Evolutionary conservation across 2,888 invertebrate genomes (phyloP), one percentile per base, ranked within the genome.

Genomic region (Meandrusa payeni): DNA sequence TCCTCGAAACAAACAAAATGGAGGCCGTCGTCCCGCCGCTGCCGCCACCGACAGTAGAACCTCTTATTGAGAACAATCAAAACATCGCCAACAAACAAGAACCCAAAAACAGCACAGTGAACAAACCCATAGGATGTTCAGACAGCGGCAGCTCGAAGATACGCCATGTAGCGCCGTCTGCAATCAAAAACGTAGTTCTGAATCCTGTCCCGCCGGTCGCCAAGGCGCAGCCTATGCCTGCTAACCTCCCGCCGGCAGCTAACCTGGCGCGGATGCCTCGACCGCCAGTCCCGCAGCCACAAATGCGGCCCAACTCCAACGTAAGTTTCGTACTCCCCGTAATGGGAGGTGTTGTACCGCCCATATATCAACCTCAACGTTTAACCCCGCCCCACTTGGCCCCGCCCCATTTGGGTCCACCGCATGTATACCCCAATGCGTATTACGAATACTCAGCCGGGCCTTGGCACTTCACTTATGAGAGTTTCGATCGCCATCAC

Each of bases 321-420:
- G 86, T 86, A 80, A 86, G 86, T 85, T 85, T 74, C 64, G 78
- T 87, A 23, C 65, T 86, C 46, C 83, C 83, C 1, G 73, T 85
- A 22, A 61, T 82, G 69, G 70, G 72, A 3, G 68, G 67, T 7
- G 56, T 70, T 17, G 59, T 66, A 37, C 72, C 74, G 2, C 78
- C 76, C 5, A 57, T 63, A 9, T 66, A 66, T 6, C 5, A n/a
- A n/a, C n/a, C n/a, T n/a, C n/a, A n/a, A n/a, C n/a, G n/a, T n/a
- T n/a, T n/a, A n/a, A n/a, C 69, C 67, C 6, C 56, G 51, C 26
- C 41, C 50, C 23, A 41, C 15, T 15, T 43, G 3, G 48, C 38
- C 51, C 53, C 45, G 7, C 54, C 54, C 2, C 39, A 50, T n/a
- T 48, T 53, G 5, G 53, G 27, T 2, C 63, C 60, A 1, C 71